phyloP scores from a whole-genome alignment of 1,140 invertebrate genomes.

The Melitaea cinxia region DNA sequence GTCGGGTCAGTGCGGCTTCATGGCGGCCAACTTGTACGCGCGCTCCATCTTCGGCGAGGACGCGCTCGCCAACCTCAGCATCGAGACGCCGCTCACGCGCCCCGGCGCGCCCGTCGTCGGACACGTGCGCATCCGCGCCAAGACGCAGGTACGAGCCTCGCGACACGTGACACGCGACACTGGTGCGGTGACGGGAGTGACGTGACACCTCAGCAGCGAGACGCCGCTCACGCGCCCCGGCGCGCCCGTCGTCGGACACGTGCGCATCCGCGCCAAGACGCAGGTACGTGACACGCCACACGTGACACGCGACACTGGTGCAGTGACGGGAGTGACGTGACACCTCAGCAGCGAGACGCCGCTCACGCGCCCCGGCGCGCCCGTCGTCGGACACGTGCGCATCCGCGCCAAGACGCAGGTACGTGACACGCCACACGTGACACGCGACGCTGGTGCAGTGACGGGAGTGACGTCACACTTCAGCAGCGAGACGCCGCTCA shows the following conservation, averaged over 20 bases:
- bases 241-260: slow-evolving; percentile 96
- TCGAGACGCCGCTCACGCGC: slow-evolving; percentile 96
- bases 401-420: slow-evolving; percentile 99
- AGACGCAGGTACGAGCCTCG: slow-evolving; percentile 90
- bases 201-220: slow-evolving; percentile 94
- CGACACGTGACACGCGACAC: slow-evolving; percentile 98
- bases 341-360: slow-evolving; percentile 98
- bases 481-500: slow-evolving; percentile 85
- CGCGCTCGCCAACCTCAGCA: slow-evolving; percentile 98
- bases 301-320: too few species aligned
- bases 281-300: slow-evolving; percentile 89
- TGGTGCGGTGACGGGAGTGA: too few species aligned
- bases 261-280: slow-evolving; percentile 98
- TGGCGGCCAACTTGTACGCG: slow-evolving; percentile 99
- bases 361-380: slow-evolving; percentile 91
- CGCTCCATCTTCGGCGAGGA: slow-evolving; percentile 99
- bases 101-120: slow-evolving; percentile 95
- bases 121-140: slow-evolving; percentile 98
- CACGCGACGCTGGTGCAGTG: too few species aligned
- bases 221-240: slow-evolving; percentile 94
- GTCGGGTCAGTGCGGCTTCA: slow-evolving; percentile 98
- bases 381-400: slow-evolving; percentile 97
- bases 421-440: slow-evolving; percentile 87
- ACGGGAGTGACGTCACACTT: slow-evolving; percentile 96
- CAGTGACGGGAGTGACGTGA: slow-evolving; percentile 92